Conservation (phyloP, 2,797 vertebrate genomes). For the Rhinichthys osculus region DNA sequence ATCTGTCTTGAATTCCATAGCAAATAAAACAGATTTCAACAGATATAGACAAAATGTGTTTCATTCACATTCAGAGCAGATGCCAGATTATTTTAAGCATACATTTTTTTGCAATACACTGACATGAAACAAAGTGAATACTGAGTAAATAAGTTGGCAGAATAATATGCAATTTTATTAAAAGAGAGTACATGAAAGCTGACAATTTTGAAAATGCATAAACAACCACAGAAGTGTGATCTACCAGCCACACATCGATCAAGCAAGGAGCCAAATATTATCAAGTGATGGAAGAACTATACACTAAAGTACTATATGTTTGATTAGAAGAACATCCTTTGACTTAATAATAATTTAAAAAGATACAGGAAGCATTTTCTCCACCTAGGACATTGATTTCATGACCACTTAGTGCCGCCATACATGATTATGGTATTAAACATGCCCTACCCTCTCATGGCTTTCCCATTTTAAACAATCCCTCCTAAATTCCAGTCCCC, state of each 20-base stretch:
- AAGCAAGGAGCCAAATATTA: not conserved
- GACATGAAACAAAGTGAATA: slow-evolving; percentile 15
- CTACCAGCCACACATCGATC: not conserved
- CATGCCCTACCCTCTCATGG: slow-evolving; percentile 30
- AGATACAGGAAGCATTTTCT: not conserved
- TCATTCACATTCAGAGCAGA: not conserved
- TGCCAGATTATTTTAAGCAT: not conserved
- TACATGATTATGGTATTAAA: slow-evolving; percentile 58
- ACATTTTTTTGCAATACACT: slow-evolving; percentile 35
- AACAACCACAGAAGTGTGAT: not conserved
- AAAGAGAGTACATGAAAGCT: not conserved
- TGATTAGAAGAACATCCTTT: not conserved
- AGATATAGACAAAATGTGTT: not conserved
- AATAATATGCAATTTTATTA: not conserved
- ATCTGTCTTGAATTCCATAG: not conserved
- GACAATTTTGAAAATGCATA: not conserved
- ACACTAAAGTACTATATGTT: not conserved
- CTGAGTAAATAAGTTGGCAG: not conserved
- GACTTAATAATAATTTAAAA: not conserved
- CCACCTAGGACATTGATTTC: slow-evolving; percentile 43
- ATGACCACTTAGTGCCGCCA: slow-evolving; percentile 44
- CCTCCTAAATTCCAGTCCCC: slow-evolving; percentile 44
- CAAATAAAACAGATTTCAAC: not conserved
- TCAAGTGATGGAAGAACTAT: not conserved
- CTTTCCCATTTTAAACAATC: slow-evolving; percentile 38